Evolutionary conservation across 2,797 vertebrate species (phyloP).

Genomic region (Poeciliopsis presidionis): DNA sequence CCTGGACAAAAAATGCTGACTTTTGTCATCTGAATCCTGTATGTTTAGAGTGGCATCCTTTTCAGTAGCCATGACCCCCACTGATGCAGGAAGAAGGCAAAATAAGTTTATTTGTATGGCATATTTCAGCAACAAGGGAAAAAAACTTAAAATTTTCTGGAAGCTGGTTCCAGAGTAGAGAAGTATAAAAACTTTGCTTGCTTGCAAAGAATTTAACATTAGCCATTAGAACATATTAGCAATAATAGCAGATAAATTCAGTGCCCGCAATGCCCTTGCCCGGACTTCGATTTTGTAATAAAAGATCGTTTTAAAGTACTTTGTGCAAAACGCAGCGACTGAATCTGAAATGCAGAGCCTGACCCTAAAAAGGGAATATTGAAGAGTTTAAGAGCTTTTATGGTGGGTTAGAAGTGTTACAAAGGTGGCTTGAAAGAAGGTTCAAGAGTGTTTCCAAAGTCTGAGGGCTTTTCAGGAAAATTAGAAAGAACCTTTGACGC

Average conservation of each 20-base stretch:
- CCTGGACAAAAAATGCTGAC: background rate
- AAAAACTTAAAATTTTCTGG: background rate
- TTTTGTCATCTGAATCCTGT: background rate
- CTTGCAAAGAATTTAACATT: background rate
- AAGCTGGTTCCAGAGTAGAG: background rate
- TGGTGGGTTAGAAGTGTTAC: conserved; percentile 22
- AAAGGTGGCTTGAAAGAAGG: conserved; percentile 27
- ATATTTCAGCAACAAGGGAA: background rate
- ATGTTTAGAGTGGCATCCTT: background rate
- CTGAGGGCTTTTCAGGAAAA: conserved; percentile 45
- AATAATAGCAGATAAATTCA: background rate
- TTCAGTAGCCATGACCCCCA: background rate
- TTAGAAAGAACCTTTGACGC: conserved; percentile 22
- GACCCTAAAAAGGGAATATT: conserved; percentile 2
- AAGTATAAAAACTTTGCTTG: background rate
- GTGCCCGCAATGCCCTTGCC: conserved; percentile 1
- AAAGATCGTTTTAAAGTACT: conserved; percentile 3
- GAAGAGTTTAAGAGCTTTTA: conserved; percentile 35
- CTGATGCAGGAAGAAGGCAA: background rate
- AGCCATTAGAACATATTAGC: background rate
- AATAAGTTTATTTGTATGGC: background rate
- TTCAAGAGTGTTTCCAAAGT: conserved; percentile 48
- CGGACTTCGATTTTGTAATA: background rate
- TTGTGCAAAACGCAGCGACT: conserved; percentile 10
- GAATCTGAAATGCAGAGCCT: conserved; percentile 16